A percentile compares a stretch with the other conserved stretches of the same genome.
Evolutionary conservation across 2,113 vertebrate genomes (phyloP).

Genomic region (Thamnophis sirtalis): DNA sequence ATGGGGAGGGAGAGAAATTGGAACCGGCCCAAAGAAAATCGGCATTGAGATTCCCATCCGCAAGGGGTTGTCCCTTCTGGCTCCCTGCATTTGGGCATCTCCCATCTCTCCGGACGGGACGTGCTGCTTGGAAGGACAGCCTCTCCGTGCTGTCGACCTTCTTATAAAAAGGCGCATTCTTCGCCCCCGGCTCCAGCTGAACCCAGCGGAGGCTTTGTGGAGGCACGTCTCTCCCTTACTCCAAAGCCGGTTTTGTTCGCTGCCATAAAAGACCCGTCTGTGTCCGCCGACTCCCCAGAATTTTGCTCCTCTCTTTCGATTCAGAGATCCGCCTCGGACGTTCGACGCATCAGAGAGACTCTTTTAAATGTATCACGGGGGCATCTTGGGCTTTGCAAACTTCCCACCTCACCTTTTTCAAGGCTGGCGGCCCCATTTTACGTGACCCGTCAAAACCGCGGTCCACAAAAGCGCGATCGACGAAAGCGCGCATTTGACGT

Average conservation of each 20-base stretch:
- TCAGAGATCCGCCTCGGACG: constrained; percentile 49
- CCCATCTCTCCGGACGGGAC: not conserved
- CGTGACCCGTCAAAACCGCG: no score
- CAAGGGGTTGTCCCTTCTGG: not conserved
- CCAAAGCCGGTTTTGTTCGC: constrained; percentile 58
- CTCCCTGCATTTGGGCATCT: constrained; percentile 37
- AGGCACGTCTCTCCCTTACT: constrained; percentile 38
- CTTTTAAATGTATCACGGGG: constrained; percentile 39
- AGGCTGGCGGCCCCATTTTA: constrained; percentile 6
- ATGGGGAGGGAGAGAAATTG: not conserved
- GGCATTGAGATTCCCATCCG: not conserved
- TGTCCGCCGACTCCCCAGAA: constrained; percentile 47
- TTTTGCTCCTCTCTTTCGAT: constrained; percentile 42
- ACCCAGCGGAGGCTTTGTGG: constrained; percentile 8
- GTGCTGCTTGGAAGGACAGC: not conserved
- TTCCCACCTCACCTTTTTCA: not conserved
- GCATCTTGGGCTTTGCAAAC: constrained; percentile 42
- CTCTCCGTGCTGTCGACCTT: constrained; percentile 43
- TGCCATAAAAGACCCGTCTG: constrained; percentile 59
- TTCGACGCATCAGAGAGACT: constrained; percentile 29
- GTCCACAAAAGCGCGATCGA: no score
- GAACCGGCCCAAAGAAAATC: not conserved
- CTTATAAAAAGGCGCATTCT: not conserved
- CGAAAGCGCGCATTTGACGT: no score
- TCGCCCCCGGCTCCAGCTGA: constrained; percentile 32